A percentile compares a stretch with the other conserved stretches of the same genome.
Evolutionary conservation across 35 echinoderm and acorn worm genomes (phyloP).

Genomic region (Heliocidaris tuberculata): DNA sequence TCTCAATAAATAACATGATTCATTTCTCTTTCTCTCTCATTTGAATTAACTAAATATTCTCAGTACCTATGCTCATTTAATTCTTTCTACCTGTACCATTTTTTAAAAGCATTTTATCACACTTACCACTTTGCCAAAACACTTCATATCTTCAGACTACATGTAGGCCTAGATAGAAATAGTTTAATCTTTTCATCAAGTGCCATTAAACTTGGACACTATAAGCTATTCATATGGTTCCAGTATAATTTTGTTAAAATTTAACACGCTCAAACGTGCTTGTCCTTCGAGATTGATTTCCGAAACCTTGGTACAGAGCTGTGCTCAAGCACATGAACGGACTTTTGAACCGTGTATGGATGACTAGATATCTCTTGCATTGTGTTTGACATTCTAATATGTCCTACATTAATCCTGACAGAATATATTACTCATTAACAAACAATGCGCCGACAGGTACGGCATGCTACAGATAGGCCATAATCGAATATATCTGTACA

Average conservation of each 20-base stretch:
- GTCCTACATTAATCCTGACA: not conserved
- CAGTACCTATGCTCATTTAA: too few relatives aligned
- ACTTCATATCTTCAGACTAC: too few relatives aligned
- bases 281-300: not conserved
- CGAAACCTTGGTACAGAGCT: not conserved
- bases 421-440: not conserved
- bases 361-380: not conserved
- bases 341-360: not conserved
- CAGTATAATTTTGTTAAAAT: not conserved
- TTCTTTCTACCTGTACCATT: too few relatives aligned
- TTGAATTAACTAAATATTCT: too few relatives aligned
- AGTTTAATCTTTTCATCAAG: too few relatives aligned
- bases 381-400: not conserved
- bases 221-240: not conserved
- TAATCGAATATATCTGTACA: not conserved
- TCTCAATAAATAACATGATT: too few relatives aligned
- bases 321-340: not conserved
- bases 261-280: not conserved
- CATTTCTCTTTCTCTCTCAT: too few relatives aligned
- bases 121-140: too few relatives aligned
- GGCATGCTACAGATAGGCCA: not conserved
- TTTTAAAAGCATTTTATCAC: too few relatives aligned
- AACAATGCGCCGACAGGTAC: not conserved
- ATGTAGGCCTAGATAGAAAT: too few relatives aligned
- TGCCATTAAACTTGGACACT: too few relatives aligned